Evolutionary conservation across 1,140 invertebrate species (phyloP), one percentile per base, ranked within the genome.

Genomic region (Lasioglossum albipes): DNA sequence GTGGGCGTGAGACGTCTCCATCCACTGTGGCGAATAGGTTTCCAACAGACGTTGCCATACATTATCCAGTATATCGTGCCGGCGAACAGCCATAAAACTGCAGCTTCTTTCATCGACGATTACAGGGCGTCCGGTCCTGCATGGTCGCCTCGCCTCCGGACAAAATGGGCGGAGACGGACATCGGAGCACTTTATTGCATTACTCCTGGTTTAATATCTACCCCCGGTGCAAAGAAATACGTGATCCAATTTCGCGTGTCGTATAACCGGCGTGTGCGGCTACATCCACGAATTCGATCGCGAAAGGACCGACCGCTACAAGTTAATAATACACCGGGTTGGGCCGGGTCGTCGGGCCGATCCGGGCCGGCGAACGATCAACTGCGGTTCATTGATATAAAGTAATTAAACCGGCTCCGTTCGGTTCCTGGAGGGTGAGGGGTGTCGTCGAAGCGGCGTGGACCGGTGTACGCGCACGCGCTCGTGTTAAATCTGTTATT

Each of bases 361-460:
- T 22, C 31, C 16, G 20, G 18, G 5, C 31, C 2, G 45, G 36
- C 54, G 42, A 74, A 75, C 70, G 70, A 83, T 59, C 57, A 65
- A 45, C 72, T 62, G 62, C 49, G 69, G 72, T 83, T 84, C 76
- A 82, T 82, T 57, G 69, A 73, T 84, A 81, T 78, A 75, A 71
- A 68, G 73, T 81, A 75, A 83, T 83, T 81, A 83, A 83, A 81
- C n/a, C 31, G 31, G 54, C 54, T 20, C 45, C 65, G 20, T 36
- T n/a, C 57, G 49, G 73, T 78, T 84, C 27, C 36, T n/a, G 59
- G 12, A 16, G 12, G 13, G 13, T n/a, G 31, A 3, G 18, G 12
- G 45, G 13, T 10, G 10, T 10, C 10, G 45, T 10, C 10, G 10
- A 12, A 10, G 1, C 13, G 10, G 62, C 22, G 27, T 13, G 7